phyloP scores from a whole-genome alignment of 2,797 vertebrate genomes.

The Tiaroga cobitis region DNA sequence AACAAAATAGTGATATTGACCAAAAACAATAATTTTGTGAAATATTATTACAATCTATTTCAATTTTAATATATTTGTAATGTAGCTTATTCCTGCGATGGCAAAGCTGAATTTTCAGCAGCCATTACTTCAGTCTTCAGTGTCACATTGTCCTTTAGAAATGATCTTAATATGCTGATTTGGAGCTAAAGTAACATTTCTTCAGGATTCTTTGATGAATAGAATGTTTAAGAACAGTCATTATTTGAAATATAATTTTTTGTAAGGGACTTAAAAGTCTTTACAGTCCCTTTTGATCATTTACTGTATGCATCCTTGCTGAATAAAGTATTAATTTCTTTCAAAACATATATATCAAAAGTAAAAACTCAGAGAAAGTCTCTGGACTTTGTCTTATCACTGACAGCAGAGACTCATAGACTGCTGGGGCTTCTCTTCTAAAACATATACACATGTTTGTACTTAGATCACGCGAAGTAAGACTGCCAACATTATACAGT shows the following conservation, averaged over 20 bases:
- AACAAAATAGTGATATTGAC: not conserved
- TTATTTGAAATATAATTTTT: not conserved
- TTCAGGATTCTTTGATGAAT: not conserved
- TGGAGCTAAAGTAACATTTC: not conserved
- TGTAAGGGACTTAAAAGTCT: not conserved
- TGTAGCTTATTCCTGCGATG: not conserved
- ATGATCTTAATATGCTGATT: not conserved
- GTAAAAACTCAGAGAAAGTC: not conserved
- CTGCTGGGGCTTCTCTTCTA: not conserved
- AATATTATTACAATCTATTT: not conserved
- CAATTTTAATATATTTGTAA: not conserved
- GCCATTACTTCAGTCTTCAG: not conserved
- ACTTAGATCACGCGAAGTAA: not conserved
- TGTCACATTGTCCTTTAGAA: not conserved
- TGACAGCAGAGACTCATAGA: slow-evolving; percentile 3
- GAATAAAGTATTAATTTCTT: not conserved
- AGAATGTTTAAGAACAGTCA: not conserved
- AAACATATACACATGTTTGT: not conserved
- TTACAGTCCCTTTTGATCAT: not conserved
- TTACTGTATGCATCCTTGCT: not conserved
- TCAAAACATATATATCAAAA: slow-evolving; percentile 7
- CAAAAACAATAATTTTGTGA: not conserved
- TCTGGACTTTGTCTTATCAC: slow-evolving; percentile 4
- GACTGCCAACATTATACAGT: slow-evolving; percentile 1
- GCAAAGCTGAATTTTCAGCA: not conserved